phyloP scores from a whole-genome alignment of 2,888 invertebrate genomes.

The Lucinisca nassula region DNA sequence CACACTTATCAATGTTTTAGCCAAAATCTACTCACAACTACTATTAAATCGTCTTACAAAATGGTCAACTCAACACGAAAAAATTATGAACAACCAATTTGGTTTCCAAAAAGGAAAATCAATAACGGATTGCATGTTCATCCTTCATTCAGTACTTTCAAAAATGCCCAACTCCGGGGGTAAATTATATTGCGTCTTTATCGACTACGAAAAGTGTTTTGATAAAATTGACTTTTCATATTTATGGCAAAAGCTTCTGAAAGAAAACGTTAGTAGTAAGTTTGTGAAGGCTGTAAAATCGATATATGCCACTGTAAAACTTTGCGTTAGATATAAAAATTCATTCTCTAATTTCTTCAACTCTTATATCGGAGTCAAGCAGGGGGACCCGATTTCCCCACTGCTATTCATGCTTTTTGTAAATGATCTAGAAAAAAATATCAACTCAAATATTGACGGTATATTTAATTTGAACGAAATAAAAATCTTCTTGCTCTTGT shows the following conservation, averaged over 20 bases:
- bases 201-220: too few relatives aligned
- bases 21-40: not conserved
- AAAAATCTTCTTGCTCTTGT: too few relatives aligned
- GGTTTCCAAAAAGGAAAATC: too few relatives aligned
- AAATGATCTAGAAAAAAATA: too few relatives aligned
- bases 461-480: too few relatives aligned
- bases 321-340: not conserved
- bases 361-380: not conserved
- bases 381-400: not conserved
- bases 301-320: not conserved
- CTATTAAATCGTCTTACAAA: conserved; percentile 2
- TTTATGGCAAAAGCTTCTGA: conserved; percentile 5
- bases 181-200: conserved; percentile 10
- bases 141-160: not conserved
- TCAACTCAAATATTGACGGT: too few relatives aligned
- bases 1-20: not conserved
- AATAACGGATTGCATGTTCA: not conserved
- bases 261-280: not conserved
- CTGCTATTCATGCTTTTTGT: too few relatives aligned
- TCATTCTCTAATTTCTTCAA: not conserved
- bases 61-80: too few relatives aligned
- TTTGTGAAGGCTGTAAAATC: not conserved
- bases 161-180: not conserved
- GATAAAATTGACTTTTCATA: not conserved
- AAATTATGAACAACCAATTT: too few relatives aligned